phyloP scores from a whole-genome alignment of 2,888 invertebrate genomes.

The Microplitis manilae region DNA sequence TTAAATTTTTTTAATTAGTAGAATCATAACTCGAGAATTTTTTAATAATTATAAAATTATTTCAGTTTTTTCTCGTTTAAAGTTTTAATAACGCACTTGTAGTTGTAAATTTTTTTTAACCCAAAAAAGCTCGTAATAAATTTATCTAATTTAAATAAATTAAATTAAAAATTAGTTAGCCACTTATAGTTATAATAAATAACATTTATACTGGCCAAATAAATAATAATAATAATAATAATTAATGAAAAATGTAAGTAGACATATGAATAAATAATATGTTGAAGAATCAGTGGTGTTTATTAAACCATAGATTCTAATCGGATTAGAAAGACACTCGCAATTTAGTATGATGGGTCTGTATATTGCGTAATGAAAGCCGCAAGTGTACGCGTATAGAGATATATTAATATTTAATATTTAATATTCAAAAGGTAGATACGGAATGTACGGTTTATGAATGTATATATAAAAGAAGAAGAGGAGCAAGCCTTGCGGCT shows the following conservation, averaged over 20 bases:
- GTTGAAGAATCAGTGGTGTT: conserved; percentile 13
- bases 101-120: too few relatives aligned
- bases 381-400: neutral
- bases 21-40: neutral
- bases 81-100: neutral
- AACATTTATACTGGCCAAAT: neutral
- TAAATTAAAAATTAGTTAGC: too few relatives aligned
- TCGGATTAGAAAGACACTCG: conserved; percentile 20
- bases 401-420: conserved; percentile 15
- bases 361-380: neutral
- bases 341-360: neutral
- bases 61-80: neutral
- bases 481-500: conserved; percentile 17
- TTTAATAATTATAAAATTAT: neutral
- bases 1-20: neutral
- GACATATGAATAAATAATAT: conserved; percentile 21
- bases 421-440: conserved; percentile 22
- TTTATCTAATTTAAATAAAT: too few relatives aligned
- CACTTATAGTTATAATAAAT: neutral
- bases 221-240: neutral
- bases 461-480: neutral
- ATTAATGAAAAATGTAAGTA: conserved; percentile 9
- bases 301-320: conserved; percentile 15
- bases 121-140: too few relatives aligned
- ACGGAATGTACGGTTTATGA: neutral